These are phyloP conservation scores for Stylophora pistillata DNA, from an alignment of 64 coral and sea anemone species.

Conservation along the genomic window DNA sequence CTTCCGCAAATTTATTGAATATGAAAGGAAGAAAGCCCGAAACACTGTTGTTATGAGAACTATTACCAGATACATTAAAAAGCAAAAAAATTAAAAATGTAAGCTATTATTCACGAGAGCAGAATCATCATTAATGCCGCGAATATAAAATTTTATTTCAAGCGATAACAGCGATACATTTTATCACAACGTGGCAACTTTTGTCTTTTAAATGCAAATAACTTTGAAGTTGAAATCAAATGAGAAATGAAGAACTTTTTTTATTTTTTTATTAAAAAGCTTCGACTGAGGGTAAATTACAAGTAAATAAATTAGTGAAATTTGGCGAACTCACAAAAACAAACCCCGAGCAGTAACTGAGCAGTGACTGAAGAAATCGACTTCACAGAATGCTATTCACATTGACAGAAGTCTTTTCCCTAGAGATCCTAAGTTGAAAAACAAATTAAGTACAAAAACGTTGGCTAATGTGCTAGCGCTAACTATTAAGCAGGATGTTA, in stretches of 20 bases:
- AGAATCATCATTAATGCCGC: background rate
- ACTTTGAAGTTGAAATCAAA: background rate
- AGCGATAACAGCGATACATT: background rate
- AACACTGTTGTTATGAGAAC: background rate
- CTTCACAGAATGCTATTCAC: no score
- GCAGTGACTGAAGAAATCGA: no score
- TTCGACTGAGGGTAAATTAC: background rate
- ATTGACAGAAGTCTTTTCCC: no score
- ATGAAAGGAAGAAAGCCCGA: background rate
- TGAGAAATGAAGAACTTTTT: background rate
- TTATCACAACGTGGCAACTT: background rate
- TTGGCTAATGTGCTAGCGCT: no score
- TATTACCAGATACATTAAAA: constrained; percentile 7
- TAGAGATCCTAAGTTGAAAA: no score
- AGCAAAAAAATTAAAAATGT: constrained; percentile 7
- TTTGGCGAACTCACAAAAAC: background rate
- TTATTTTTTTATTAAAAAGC: background rate
- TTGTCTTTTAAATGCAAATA: constrained; percentile 12
- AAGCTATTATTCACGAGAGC: background rate
- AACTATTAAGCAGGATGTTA: background rate
- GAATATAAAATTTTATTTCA: background rate
- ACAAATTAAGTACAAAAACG: no score
- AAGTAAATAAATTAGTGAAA: background rate
- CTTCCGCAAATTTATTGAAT: constrained; percentile 7
- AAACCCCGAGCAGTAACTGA: background rate